Percentiles rank a stretch among this genome's conserved stretches.
Conservation (phyloP, 2,113 vertebrate species). For the Colius striatus region DNA sequence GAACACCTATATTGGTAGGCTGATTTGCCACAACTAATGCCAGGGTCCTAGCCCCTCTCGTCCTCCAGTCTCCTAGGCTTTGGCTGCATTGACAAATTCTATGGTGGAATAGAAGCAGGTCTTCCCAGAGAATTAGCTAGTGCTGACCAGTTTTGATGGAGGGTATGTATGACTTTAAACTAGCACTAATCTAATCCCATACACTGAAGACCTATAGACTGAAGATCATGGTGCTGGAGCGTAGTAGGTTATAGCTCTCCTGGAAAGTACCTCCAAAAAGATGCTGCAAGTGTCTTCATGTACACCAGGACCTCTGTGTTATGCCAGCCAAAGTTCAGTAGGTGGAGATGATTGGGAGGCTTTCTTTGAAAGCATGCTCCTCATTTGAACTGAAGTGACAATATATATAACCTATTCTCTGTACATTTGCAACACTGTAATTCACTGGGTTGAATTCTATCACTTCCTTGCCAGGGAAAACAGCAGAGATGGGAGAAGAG, state of each 20-base stretch:
- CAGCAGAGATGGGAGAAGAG: not conserved
- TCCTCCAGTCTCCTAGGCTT: not conserved
- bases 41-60: not conserved
- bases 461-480: not conserved
- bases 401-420: not conserved
- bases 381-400: not conserved
- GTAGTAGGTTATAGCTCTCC: not conserved
- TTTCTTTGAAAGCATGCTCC: fast-evolving
- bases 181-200: not conserved
- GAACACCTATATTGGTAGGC: not conserved
- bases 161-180: not conserved
- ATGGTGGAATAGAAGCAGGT: not conserved
- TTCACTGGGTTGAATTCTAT: not conserved
- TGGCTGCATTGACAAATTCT: not conserved
- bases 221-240: not conserved
- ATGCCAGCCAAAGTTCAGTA: not conserved
- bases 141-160: not conserved
- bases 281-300: not conserved
- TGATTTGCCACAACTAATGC: not conserved
- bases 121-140: not conserved
- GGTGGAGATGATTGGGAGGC: not conserved
- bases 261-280: not conserved
- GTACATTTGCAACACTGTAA: not conserved
- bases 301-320: not conserved
- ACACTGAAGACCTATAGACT: not conserved